Evolutionary conservation across 2,113 vertebrate species (phyloP).

Genomic region (Galbula dea): DNA sequence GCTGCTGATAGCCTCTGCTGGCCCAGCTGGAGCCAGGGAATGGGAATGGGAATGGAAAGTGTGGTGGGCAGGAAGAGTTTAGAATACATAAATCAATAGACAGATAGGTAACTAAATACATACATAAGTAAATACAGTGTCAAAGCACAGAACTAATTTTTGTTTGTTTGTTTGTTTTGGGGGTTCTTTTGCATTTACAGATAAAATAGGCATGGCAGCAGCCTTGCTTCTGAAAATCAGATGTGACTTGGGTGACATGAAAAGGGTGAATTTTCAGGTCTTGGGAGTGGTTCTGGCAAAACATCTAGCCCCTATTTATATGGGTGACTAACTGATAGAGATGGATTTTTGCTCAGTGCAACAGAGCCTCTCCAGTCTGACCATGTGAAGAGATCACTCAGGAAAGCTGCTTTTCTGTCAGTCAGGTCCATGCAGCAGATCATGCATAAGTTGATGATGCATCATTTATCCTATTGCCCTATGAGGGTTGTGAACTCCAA

Average conservation of each 20-base stretch:
- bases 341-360: not conserved
- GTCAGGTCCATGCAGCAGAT: not conserved
- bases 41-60: not conserved
- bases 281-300: not conserved
- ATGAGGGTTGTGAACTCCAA: not conserved
- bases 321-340: not conserved
- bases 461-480: conserved; percentile 37
- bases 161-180: no score
- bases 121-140: not conserved
- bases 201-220: not conserved
- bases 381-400: not conserved
- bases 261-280: not conserved
- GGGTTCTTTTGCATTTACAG: not conserved
- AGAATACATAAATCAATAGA: not conserved
- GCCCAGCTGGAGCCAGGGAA: not conserved
- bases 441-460: not conserved
- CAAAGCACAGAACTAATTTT: not conserved
- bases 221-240: not conserved
- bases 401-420: not conserved
- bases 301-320: not conserved
- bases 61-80: not conserved
- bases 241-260: not conserved
- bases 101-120: no score
- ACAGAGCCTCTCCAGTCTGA: not conserved
- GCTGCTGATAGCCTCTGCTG: not conserved